Conservation (phyloP, 2,888 invertebrate genomes). For the Tridacna crocea region DNA sequence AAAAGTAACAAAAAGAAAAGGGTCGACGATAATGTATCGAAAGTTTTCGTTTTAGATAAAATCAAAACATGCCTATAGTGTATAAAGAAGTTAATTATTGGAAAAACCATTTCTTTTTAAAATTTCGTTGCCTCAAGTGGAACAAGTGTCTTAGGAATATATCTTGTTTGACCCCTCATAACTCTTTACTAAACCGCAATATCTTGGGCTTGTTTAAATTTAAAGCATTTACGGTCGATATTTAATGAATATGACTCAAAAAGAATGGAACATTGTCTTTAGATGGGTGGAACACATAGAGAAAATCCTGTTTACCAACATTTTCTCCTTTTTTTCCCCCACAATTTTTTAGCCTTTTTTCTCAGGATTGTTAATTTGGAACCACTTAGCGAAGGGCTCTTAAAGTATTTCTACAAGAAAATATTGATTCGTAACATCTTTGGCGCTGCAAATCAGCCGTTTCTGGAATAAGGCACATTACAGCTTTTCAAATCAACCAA, state of each 20-base stretch:
- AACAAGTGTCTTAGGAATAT: neutral
- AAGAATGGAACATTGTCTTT: neutral
- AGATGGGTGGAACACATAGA: neutral
- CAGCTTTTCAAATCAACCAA: no score
- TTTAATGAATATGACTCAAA: neutral
- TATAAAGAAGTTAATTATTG: neutral
- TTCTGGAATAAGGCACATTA: no score
- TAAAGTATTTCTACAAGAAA: no score
- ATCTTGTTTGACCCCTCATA: neutral
- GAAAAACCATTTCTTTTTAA: neutral
- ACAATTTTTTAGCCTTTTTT: neutral
- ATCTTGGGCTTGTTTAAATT: neutral
- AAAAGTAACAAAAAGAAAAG: neutral
- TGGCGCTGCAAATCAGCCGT: no score
- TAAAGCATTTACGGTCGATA: neutral
- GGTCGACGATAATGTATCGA: no score
- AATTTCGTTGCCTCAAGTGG: neutral
- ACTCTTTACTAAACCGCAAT: neutral
- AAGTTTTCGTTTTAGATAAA: no score
- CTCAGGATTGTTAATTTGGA: neutral
- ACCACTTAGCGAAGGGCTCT: no score
- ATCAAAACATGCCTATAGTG: neutral
- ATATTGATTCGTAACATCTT: no score
- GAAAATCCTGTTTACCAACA: neutral
- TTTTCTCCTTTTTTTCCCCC: neutral